These are phyloP conservation scores for Cyrtodaria siliqua DNA, from an alignment of 2,888 invertebrate genomes.

Conservation along the genomic window DNA sequence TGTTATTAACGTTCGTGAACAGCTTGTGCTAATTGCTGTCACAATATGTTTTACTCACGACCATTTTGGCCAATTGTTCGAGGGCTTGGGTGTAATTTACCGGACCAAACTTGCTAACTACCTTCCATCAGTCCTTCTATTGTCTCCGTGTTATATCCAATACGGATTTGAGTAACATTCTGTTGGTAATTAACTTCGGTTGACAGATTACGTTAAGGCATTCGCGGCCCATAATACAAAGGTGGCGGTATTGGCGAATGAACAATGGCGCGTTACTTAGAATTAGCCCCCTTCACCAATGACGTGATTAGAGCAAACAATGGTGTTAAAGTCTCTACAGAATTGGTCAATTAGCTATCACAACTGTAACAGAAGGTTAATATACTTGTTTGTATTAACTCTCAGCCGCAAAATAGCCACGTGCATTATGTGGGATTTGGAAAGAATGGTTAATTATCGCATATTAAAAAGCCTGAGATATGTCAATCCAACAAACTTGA, in stretches of 20 bases:
- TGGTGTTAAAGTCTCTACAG: background rate
- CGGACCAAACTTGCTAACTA: constrained; percentile 50
- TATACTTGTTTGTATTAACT: background rate
- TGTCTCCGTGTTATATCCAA: constrained; percentile 5
- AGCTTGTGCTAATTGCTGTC: constrained; percentile 45
- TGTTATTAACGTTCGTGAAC: constrained; percentile 21
- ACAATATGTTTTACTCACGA: constrained; percentile 49
- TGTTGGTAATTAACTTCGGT: constrained; percentile 39
- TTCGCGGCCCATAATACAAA: constrained; percentile 25
- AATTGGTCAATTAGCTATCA: background rate
- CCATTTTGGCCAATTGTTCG: constrained; percentile 39
- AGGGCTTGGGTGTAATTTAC: constrained; percentile 57
- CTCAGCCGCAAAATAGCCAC: background rate
- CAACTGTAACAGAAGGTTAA: background rate
- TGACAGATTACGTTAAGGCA: constrained; percentile 52
- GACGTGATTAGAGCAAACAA: constrained; percentile 7
- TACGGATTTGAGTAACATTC: constrained; percentile 41
- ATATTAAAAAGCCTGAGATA: too few relatives aligned
- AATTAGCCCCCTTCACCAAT: constrained; percentile 1
- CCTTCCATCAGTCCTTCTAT: constrained; percentile 18
- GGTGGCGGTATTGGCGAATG: background rate
- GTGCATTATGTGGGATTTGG: background rate
- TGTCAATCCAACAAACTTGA: too few relatives aligned
- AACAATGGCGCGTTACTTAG: constrained; percentile 6
- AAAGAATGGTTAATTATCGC: too few relatives aligned